These are phyloP conservation scores for Siderastrea radians DNA, from an alignment of 92 coral and sea anemone species.

Conservation along the genomic window DNA sequence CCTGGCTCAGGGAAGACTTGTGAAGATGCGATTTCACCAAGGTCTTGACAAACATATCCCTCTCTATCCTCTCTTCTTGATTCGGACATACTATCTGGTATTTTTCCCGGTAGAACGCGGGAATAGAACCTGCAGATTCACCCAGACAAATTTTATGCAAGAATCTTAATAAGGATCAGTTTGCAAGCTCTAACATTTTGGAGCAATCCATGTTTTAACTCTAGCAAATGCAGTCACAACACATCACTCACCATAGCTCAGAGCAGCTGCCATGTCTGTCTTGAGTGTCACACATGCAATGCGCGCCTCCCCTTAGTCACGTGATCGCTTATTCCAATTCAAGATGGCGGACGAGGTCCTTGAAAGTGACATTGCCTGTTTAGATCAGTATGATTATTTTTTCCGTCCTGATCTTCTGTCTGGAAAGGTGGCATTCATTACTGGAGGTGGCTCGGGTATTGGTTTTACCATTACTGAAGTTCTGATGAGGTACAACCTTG, in stretches of 20 bases:
- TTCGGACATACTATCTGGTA: slow-evolving; percentile 96
- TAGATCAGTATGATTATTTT: slow-evolving; percentile 78
- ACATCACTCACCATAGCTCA: slow-evolving; percentile 67
- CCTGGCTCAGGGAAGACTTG: slow-evolving; percentile 85
- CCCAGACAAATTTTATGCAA: not conserved
- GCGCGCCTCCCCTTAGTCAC: slow-evolving; percentile 67
- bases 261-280: slow-evolving; percentile 82
- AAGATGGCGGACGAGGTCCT: slow-evolving; percentile 84
- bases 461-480: slow-evolving; percentile 90
- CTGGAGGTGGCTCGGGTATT: slow-evolving; percentile 96
- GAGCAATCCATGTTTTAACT: not conserved
- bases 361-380: slow-evolving; percentile 45
- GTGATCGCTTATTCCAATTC: slow-evolving; percentile 42
- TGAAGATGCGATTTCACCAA: slow-evolving; percentile 93
- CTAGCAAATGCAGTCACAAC: not conserved
- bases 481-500: slow-evolving; percentile 77
- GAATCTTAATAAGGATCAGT: not conserved
- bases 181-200: not conserved
- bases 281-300: slow-evolving; percentile 24
- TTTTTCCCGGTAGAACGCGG: slow-evolving; percentile 91
- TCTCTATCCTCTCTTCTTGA: slow-evolving; percentile 87
- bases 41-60: slow-evolving; percentile 92
- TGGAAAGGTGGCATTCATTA: slow-evolving; percentile 89
- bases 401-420: slow-evolving; percentile 80
- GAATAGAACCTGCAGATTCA: slow-evolving; percentile 86